A percentile compares a stretch with the other conserved stretches of the same genome.
Evolutionary conservation across 2,888 invertebrate genomes (phyloP).

Genomic region (Orthosia gothica): DNA sequence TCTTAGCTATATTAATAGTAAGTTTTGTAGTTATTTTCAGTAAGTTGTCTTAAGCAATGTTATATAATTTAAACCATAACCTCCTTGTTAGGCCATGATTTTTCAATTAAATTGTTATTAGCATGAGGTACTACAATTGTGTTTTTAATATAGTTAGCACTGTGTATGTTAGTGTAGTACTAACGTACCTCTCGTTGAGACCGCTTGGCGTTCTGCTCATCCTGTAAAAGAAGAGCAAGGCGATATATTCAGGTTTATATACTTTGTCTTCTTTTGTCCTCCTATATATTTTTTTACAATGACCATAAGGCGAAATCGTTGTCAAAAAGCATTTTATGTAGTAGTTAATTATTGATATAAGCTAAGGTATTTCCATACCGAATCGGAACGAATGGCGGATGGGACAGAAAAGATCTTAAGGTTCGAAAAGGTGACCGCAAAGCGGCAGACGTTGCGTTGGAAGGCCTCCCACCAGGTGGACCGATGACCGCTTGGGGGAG

Average conservation of each 20-base stretch:
- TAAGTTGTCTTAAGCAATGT: conserved; percentile 35
- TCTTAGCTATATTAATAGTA: conserved; percentile 18
- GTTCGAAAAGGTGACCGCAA: too few species aligned
- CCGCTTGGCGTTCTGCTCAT: conserved; percentile 66
- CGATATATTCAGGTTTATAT: conserved; percentile 43
- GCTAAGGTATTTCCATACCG: too few species aligned
- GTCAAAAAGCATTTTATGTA: background rate
- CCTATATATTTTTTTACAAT: background rate
- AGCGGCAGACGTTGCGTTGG: too few species aligned
- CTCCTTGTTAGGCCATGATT: background rate
- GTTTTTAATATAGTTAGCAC: conserved; percentile 50
- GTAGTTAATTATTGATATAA: background rate
- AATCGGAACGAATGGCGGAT: too few species aligned
- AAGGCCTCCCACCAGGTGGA: too few species aligned
- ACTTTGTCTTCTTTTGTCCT: conserved; percentile 21
- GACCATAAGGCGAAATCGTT: background rate
- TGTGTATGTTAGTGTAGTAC: conserved; percentile 60
- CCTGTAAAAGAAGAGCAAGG: conserved; percentile 67
- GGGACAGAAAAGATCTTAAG: too few species aligned
- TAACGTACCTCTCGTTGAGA: conserved; percentile 67
- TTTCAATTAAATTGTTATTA: conserved; percentile 56
- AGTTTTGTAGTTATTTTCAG: conserved; percentile 29
- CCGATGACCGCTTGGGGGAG: too few species aligned
- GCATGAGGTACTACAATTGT: conserved; percentile 41
- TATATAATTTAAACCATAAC: background rate